Percentiles rank a stretch among this genome's conserved stretches.
These are phyloP conservation scores for Andricus quercusramuli DNA, from an alignment of 2,888 invertebrate species.

Conservation along the genomic window DNA sequence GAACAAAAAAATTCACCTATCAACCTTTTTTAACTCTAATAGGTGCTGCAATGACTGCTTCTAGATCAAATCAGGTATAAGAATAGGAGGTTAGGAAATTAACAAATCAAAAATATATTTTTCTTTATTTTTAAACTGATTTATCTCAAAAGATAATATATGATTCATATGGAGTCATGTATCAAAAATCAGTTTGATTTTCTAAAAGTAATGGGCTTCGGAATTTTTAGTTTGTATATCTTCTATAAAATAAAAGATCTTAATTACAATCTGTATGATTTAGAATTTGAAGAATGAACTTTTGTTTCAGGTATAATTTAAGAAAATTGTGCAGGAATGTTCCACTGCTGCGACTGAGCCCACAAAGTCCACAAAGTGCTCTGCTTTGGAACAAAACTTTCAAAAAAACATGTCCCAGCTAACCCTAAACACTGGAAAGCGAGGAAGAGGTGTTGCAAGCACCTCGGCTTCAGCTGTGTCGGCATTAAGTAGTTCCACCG, in stretches of 20 bases:
- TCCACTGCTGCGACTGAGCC: background rate
- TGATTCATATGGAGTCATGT: no score
- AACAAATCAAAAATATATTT: background rate
- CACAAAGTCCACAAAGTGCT: slow-evolving; percentile 36
- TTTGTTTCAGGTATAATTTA: slow-evolving; percentile 27
- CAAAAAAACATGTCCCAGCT: slow-evolving; percentile 73
- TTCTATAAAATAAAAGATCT: no score
- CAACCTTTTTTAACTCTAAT: no score
- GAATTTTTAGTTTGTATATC: no score
- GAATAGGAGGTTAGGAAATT: background rate
- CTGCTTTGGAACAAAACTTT: slow-evolving; percentile 47
- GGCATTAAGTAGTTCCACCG: slow-evolving; percentile 88
- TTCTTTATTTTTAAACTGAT: background rate
- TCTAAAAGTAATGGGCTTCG: no score
- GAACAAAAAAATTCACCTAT: no score
- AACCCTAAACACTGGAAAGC: slow-evolving; percentile 74
- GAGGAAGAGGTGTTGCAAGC: slow-evolving; percentile 74
- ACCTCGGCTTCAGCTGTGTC: slow-evolving; percentile 81
- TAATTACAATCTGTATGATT: no score
- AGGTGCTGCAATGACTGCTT: no score
- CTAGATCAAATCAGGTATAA: background rate
- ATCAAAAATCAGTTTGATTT: no score
- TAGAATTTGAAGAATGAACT: background rate
- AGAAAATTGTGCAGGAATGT: slow-evolving; percentile 24
- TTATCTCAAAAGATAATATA: background rate